phyloP scores from a whole-genome alignment of 92 coral and sea anemone genomes.

The Porites evermanni region DNA sequence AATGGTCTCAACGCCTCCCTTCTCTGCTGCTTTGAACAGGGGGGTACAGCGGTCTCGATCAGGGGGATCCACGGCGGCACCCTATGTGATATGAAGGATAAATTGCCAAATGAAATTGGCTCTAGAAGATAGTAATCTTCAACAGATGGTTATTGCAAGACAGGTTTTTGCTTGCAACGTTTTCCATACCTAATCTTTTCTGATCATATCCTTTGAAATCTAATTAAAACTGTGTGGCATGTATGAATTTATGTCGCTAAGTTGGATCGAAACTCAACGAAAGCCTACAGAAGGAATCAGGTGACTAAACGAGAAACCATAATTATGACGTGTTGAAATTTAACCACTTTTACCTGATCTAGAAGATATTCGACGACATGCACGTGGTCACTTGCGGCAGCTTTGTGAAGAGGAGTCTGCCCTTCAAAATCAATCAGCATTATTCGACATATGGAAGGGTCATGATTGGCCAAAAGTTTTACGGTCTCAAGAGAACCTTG shows the following conservation, averaged over 20 bases:
- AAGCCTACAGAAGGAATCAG: no score
- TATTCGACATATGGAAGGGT: constrained; percentile 65
- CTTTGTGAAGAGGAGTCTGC: constrained; percentile 71
- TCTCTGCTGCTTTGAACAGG: constrained; percentile 73
- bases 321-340: no score
- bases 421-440: constrained; percentile 66
- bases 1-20: constrained; percentile 71
- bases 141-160: no score
- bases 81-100: constrained; percentile 13
- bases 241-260: no score
- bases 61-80: constrained; percentile 69
- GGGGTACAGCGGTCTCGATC: constrained; percentile 73
- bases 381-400: constrained; percentile 68
- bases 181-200: no score
- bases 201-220: no score
- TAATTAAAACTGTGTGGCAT: no score
- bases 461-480: constrained; percentile 53
- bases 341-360: constrained; percentile 49
- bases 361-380: constrained; percentile 66
- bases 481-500: constrained; percentile 68
- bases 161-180: no score
- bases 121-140: no score
- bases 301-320: no score
- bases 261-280: no score
- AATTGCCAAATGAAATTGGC: no score